Base-by-base conservation (phyloP, 2,888 invertebrate genomes). In the Linyphia triangularis region DNA sequence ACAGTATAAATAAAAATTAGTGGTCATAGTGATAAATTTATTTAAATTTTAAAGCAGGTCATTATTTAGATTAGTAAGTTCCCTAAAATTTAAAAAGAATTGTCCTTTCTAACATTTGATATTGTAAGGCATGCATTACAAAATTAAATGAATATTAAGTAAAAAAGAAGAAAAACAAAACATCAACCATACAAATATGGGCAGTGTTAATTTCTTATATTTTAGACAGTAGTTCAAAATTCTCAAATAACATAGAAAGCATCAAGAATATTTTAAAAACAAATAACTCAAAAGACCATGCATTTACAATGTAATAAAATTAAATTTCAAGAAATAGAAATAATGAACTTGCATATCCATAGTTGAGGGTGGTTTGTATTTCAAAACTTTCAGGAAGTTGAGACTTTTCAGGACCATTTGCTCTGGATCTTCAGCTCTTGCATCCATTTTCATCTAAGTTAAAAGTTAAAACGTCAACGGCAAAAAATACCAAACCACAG, bases 371-470 rank as follows among this genome's bases (percentile, higher is more conserved):
- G 96, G 96, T 69, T 95, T 95, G 92, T 96, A 97, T 93, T 96
- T 96, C n/a, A 97, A 94, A 89, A 96, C 95, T 86, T 96, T 94
- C 22, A 97, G 93, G 92, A 95, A 95, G 51, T 93, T 93, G 85
- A 97, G 93, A 73, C 97, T 94, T 59, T 96, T 94, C 65, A 96
- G 93, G 0, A 96, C 95, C 22, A 96, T 95, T 90, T 95, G 95
- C 91, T 97, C 97, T 0, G 96, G 94, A 63, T 95, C 95, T 92
- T 96, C 96, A 90, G 95, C 95, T 85, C 95, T 94, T 28, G 96
- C 94, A 91, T 97, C 96, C 82, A 96, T 94, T 93, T 95, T 95
- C 91, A 95, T 94, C 91, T 94, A 19, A 67, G 24, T 16, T 9
- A 57, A 67, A 75, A 26, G 16, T 16, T 13, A 43, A 13, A 43